Percentiles rank a stretch among this genome's conserved stretches.
Conservation (phyloP, 1,140 invertebrate genomes). For the Galleria mellonella region DNA sequence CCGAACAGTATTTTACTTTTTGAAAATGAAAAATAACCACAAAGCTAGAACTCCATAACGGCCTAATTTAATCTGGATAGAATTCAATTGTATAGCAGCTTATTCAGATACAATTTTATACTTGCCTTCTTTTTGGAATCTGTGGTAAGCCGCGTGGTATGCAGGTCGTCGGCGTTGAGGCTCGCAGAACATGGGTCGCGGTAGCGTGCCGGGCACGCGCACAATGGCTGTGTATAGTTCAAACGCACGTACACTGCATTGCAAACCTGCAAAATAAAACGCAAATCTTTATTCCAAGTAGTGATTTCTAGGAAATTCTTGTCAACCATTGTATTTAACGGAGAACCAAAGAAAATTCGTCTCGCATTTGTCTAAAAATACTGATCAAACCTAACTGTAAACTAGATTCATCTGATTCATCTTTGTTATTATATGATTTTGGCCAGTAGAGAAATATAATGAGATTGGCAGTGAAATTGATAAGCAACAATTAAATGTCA, state of each 20-base stretch:
- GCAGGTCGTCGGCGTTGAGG: slow-evolving; percentile 90
- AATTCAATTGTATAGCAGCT: no score
- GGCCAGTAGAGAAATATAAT: no score
- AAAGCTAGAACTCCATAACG: no score
- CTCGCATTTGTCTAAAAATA: slow-evolving; percentile 4
- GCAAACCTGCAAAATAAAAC: slow-evolving; percentile 81
- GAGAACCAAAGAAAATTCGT: slow-evolving; percentile 1
- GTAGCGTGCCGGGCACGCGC: slow-evolving; percentile 90
- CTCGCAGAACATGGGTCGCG: slow-evolving; percentile 92
- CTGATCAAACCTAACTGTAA: slow-evolving; percentile 7
- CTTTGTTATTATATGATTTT: no score
- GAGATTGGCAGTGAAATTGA: no score
- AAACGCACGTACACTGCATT: slow-evolving; percentile 93
- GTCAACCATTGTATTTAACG: no score
- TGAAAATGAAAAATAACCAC: no score
- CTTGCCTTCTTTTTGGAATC: slow-evolving; percentile 86
- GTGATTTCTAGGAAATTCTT: no score
- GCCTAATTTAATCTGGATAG: no score
- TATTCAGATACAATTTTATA: no score
- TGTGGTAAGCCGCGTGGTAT: slow-evolving; percentile 91
- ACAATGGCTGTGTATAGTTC: slow-evolving; percentile 94
- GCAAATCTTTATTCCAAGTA: not conserved
- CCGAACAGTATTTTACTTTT: no score
- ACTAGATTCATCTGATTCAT: not conserved
- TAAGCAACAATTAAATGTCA: no score